These are phyloP conservation scores for Mylabris phalerata DNA, from an alignment of 1,140 invertebrate genomes.

Conservation along the genomic window DNA sequence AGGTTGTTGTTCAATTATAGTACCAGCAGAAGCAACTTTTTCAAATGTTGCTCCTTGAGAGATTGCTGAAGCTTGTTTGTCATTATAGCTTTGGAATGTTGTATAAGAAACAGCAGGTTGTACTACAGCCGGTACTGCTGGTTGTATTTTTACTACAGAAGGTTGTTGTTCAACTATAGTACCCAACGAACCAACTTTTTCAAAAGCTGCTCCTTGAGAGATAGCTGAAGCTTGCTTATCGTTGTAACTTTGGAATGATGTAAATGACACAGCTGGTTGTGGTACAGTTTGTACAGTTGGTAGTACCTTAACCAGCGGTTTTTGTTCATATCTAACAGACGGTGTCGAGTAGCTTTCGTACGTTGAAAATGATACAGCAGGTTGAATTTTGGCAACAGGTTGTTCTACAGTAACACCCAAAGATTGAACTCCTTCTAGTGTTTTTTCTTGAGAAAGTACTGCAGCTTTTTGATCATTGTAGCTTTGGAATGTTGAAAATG, in stretches of 20 bases:
- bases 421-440: too few species aligned
- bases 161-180: too few species aligned
- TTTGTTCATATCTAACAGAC: not conserved
- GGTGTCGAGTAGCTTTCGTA: not conserved
- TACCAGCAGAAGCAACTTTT: too few species aligned
- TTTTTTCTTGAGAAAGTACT: too few species aligned
- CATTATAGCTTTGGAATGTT: constrained; percentile 24
- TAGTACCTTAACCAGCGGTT: not conserved
- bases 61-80: not conserved
- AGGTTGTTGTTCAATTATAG: constrained; percentile 11
- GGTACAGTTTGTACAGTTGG: not conserved
- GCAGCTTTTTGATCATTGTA: too few species aligned
- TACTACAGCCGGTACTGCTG: not conserved
- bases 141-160: not conserved
- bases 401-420: too few species aligned
- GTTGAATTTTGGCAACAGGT: too few species aligned
- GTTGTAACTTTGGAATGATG: not conserved
- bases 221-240: too few species aligned
- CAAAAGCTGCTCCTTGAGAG: too few species aligned
- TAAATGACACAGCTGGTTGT: constrained; percentile 7
- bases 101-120: not conserved
- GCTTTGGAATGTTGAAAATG: not conserved
- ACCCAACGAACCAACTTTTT: too few species aligned
- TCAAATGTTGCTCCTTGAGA: too few species aligned
- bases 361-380: too few species aligned